Base-by-base conservation (phyloP, 1,140 invertebrate genomes). In the Caenorhabditis latens region DNA sequence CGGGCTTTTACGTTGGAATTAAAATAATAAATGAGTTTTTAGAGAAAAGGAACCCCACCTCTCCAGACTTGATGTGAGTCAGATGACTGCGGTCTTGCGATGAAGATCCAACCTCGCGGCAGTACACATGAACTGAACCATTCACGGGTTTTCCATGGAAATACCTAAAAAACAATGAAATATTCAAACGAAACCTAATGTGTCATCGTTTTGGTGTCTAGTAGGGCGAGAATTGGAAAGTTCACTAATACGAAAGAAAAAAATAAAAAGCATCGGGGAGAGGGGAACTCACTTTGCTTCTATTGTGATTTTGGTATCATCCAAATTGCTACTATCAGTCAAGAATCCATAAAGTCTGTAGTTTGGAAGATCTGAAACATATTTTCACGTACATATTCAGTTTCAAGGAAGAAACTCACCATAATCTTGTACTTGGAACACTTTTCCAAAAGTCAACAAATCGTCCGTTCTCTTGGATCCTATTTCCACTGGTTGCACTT, bases 81-180 rank as follows among this genome's bases (percentile, higher is more conserved):
- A 79, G 46, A 79, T 79, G 71, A 24, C 71, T 79, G 13, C 71
- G 71, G 46, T 79, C 71, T 42, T 79, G 71, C 24, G 71, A 79
- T 50, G 71, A 53, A 19, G 71, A 79, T n/a, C 71, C 71, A 79
- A 79, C 71, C 24, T 79, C 71, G 2, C 71, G 43, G 71, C 71
- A 79, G 71, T 79, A 79, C 71, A 79, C 71, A 53, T 50, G 46
- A 24, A 79, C 71, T 13, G 71, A 48, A 24, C 71, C 71, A 79
- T 79, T 79, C 46, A 79, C 71, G 13, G 71, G 71, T 50, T 79
- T 79, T 32, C 71, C 71, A 24, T 79, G 71, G 21, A 79, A 79
- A 50, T 79, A 79, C 46, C 71, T 79, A 46, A 19, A 79, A 48
- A 50, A 79, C 11, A 79, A 50, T 79, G n/a, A 21, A 79, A 79